phyloP scores from a whole-genome alignment of 2,888 invertebrate genomes.

The Tetramorium bicarinatum region DNA sequence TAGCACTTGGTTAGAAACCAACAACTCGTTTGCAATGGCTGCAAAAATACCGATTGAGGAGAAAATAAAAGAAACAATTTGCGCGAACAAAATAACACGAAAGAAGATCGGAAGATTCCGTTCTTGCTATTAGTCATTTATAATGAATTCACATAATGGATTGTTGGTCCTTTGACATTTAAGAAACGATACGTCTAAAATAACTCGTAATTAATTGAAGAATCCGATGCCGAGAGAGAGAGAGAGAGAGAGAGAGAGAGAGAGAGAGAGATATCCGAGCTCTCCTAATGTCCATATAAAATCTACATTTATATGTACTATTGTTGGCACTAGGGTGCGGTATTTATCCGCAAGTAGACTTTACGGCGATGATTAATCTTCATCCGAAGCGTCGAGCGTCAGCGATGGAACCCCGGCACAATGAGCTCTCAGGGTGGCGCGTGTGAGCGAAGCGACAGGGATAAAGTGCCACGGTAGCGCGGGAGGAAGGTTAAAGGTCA shows the following conservation, averaged over 20 bases:
- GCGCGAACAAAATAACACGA: too few species aligned
- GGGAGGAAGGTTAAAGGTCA: constrained; percentile 77
- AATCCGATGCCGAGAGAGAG: not conserved
- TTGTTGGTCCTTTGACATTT: not conserved
- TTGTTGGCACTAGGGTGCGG: not conserved
- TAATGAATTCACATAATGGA: not conserved
- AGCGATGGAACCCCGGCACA: constrained; percentile 26
- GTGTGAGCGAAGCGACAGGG: constrained; percentile 32
- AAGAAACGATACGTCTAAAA: constrained; percentile 1
- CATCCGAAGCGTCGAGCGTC: constrained; percentile 57
- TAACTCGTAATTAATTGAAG: not conserved
- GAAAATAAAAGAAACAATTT: not conserved
- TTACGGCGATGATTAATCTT: constrained; percentile 65
- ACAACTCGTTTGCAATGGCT: not conserved
- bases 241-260: not conserved
- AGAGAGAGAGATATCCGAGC: not conserved
- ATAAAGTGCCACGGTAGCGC: constrained; percentile 22
- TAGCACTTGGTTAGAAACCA: too few species aligned
- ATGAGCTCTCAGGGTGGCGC: constrained; percentile 48
- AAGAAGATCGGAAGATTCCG: not conserved
- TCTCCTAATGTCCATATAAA: not conserved
- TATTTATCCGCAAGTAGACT: constrained; percentile 45
- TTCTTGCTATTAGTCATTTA: not conserved
- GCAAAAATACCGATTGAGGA: not conserved
- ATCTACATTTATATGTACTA: not conserved